Base-by-base conservation (phyloP, 2,888 invertebrate species). In the Acleris cristana region DNA sequence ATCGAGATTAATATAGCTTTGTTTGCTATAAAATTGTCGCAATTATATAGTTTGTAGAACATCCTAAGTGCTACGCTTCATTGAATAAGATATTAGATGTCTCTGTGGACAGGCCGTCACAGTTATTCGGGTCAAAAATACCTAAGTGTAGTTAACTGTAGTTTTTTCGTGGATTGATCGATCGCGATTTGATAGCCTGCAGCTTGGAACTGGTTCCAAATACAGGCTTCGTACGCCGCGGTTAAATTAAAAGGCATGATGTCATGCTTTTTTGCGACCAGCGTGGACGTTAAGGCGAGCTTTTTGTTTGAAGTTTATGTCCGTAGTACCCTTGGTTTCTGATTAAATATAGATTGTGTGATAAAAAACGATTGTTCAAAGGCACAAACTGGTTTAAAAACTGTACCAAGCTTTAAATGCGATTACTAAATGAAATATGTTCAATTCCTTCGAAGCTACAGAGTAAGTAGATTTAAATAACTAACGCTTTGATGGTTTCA, bases 241-340 rank as follows among this genome's bases (percentile, higher is more conserved):
- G 73, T 73, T 77, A 74, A 82, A 84, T 80, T 79, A 79, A 82
- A 77, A 75, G 76, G 79, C 75, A 80, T 89, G 90, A 88, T 87
- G 87, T 89, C 87, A 90, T 87, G 76, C 78, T 84, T 90, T 89
- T 89, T 88, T 87, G 86, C 81, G 69, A 75, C 74, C 75, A 76
- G 80, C 80, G 77, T 68, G 83, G 78, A 84, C 79, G 82, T 82
- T 87, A 84, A 86, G 85, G 85, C 74, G 82, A 86, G 82, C 80
- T 89, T 89, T 90, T 90, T 90, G 86, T 86, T 83, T 78, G 78
- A 74, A 80, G 74, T 83, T 82, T 79, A 81, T 85, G 81, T 84
- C 10, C 64, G 72, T 76, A 80, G 81, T 86, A 84, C 79, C 78
- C 76, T 81, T 82, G 79, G 79, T 87, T 85, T 83, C 80, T 79